Base-by-base conservation (phyloP, 2,888 invertebrate genomes). In the Drosophila aldrichi region DNA sequence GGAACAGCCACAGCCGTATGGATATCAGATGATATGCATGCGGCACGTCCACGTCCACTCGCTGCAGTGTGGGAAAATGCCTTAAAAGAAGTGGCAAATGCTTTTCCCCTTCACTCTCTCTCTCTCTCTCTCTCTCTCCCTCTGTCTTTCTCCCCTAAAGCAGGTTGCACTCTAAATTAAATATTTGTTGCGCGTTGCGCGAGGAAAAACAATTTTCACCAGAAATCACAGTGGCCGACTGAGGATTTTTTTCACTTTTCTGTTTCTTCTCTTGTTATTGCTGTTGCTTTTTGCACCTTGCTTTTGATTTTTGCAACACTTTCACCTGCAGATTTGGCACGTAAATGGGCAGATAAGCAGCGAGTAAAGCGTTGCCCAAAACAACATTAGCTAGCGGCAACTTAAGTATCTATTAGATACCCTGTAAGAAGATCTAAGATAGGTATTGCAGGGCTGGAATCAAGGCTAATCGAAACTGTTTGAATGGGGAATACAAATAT, bases 301-400 rank as follows among this genome's bases (percentile, higher is more conserved):
- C 55, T 72, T 65, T 65, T 64, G 46, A 49, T 58, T 72, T 84
- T 81, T 81, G 84, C 87, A 85, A 85, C 87, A 85, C 84, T 85
- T 85, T 83, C 83, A 88, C 83, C 88, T 85, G 81, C 51, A 74
- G 88, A 84, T 84, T 84, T 84, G 87, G 87, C 87, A 86, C 81
- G 79, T 86, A 83, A 86, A 83, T 77, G 76, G 64, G 67, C 87
- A 75, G 84, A 83, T 88, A 85, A 83, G 68, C 49, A 44, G 44
- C 46, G 55, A 62, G 38, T 49, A 38, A 60, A 77, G 64, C 57
- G 43, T 20, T 68, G 72, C 64, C 55, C 67, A 64, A 68, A 56
- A 34, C 69, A 70, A 60, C 79, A 71, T 74, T 62, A 63, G 71
- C 63, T 58, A 38, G 46, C 46, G 66, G 70, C 61, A 71, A 70